phyloP scores from a whole-genome alignment of 2,113 vertebrate genomes.

The Cyanoderma ruficeps region DNA sequence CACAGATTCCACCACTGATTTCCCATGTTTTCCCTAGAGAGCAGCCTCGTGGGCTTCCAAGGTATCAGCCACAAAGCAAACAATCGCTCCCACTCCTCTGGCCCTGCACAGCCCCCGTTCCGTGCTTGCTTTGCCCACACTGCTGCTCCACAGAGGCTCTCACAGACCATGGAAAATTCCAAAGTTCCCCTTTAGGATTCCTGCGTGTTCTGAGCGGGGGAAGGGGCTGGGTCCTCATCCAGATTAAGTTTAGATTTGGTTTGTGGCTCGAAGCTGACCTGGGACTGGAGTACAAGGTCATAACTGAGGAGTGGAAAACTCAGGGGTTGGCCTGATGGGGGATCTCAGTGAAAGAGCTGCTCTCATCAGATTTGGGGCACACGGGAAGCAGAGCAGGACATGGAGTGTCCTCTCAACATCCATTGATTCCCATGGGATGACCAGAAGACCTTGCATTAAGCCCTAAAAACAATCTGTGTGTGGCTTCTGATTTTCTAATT shows the following conservation, averaged over 20 bases:
- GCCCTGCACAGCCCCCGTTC: neutral
- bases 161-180: conserved; percentile 61
- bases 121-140: conserved; percentile 12
- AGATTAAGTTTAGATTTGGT: conserved; percentile 44
- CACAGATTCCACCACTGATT: neutral
- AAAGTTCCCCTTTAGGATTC: neutral
- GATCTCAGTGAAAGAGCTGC: neutral
- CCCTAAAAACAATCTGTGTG: neutral
- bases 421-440: neutral
- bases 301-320: conserved; percentile 5
- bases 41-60: neutral
- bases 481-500: neutral
- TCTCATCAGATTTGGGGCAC: neutral
- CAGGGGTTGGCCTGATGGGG: neutral
- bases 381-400: neutral
- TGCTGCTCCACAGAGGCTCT: neutral
- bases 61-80: conserved; percentile 22
- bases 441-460: neutral
- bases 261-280: conserved; percentile 46
- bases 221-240: neutral
- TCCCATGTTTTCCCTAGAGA: conserved; percentile 21
- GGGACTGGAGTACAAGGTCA: neutral
- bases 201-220: neutral
- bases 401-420: neutral
- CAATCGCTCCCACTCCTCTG: neutral